Evolutionary conservation across 2,888 invertebrate species (phyloP).

Genomic region (Pardosa pseudoannulata): DNA sequence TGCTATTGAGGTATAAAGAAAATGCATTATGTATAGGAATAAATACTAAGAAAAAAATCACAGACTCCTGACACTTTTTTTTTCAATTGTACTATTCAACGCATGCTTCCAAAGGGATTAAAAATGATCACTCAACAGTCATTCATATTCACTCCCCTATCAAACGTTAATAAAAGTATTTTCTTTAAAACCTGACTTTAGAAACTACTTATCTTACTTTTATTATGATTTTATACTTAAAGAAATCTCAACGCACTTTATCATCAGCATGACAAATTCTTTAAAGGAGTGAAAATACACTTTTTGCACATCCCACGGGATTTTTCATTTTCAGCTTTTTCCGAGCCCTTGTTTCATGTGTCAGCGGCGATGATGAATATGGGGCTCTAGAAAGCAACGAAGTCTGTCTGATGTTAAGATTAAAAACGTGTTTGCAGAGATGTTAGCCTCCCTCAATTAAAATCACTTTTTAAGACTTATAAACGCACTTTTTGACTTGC

Average conservation of each 20-base stretch:
- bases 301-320: background rate
- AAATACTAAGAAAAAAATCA: too few relatives aligned
- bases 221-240: background rate
- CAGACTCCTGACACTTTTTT: background rate
- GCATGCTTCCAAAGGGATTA: background rate
- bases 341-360: background rate
- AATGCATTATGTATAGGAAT: too few relatives aligned
- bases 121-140: background rate
- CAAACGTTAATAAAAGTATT: conserved; percentile 8
- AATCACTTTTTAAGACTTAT: background rate
- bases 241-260: conserved; percentile 16
- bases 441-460: background rate
- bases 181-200: background rate
- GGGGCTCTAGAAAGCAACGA: background rate
- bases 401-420: background rate
- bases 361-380: conserved; percentile 3
- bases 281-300: background rate
- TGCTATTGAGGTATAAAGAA: too few relatives aligned
- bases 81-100: background rate
- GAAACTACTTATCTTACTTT: conserved; percentile 15
- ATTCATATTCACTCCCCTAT: conserved; percentile 13
- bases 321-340: conserved; percentile 4
- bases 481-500: background rate
- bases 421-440: background rate
- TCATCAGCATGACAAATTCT: conserved; percentile 10